A percentile compares a stretch with the other conserved stretches of the same genome.
Conservation (phyloP, 1,140 invertebrate genomes). For the Lanistes nyassanus region DNA sequence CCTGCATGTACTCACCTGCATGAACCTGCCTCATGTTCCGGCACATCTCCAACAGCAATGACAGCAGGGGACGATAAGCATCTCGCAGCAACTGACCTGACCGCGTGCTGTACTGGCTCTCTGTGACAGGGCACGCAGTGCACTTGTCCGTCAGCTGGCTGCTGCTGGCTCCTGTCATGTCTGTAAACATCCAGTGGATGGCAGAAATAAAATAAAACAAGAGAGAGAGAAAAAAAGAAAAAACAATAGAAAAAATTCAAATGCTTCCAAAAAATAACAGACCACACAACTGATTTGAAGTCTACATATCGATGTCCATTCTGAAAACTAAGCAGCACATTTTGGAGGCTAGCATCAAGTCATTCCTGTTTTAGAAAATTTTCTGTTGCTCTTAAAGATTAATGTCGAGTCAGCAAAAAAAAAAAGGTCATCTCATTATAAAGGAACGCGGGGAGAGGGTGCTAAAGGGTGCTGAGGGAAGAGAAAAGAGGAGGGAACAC, state of each 20-base stretch:
- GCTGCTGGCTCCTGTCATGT: constrained; percentile 47
- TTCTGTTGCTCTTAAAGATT: no score
- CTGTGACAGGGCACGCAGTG: constrained; percentile 51
- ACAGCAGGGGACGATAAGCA: constrained; percentile 53
- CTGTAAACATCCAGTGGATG: constrained; percentile 38
- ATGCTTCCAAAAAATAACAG: neutral
- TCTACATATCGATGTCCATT: no score
- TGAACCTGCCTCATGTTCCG: constrained; percentile 39
- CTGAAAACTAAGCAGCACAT: no score
- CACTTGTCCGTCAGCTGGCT: constrained; percentile 55
- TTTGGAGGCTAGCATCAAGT: no score
- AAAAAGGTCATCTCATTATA: no score
- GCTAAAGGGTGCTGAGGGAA: no score
- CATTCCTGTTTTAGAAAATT: no score
- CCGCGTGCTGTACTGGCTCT: constrained; percentile 55
- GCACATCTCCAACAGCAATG: constrained; percentile 48
- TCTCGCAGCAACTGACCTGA: constrained; percentile 55
- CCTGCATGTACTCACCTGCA: constrained; percentile 21
- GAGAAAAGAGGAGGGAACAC: no score
- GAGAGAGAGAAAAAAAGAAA: neutral
- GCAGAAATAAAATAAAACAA: constrained; percentile 4
- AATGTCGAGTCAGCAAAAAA: no score
- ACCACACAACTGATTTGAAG: neutral
- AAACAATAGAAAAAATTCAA: neutral
- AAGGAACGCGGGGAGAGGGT: no score